Evolutionary conservation across 2,888 invertebrate species (phyloP).

Genomic region (Schizaphis graminum): DNA sequence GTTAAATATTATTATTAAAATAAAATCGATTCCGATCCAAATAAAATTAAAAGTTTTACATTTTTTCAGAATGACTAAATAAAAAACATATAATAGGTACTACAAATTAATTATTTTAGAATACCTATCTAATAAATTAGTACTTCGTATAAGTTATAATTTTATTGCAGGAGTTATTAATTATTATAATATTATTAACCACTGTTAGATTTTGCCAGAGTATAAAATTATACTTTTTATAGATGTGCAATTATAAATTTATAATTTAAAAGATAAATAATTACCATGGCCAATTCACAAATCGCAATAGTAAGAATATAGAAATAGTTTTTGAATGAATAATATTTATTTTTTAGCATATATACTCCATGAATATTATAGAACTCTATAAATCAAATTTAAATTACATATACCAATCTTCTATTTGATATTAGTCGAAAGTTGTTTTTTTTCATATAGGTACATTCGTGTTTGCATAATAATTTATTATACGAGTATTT

Average conservation of each 20-base stretch:
- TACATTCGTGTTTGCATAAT: background rate
- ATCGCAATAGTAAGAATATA: background rate
- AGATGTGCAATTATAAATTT: background rate
- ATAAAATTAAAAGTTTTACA: background rate
- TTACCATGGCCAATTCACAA: background rate
- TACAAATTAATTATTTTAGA: background rate
- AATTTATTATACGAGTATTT: slow-evolving; percentile 7
- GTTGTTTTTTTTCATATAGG: background rate
- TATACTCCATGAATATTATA: background rate
- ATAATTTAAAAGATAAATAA: background rate
- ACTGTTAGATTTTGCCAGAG: background rate
- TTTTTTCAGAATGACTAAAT: background rate
- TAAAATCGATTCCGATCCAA: background rate
- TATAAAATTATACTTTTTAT: background rate
- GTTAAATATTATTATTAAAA: background rate
- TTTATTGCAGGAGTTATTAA: background rate
- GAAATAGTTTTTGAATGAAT: background rate
- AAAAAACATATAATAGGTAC: background rate
- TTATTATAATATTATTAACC: background rate
- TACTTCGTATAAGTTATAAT: background rate
- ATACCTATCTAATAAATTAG: background rate
- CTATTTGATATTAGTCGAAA: background rate
- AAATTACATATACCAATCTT: background rate
- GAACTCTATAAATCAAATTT: background rate
- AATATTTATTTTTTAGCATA: background rate